These are phyloP conservation scores for Eutolmus rufibarbis DNA, from an alignment of 2,888 invertebrate genomes.

Conservation along the genomic window DNA sequence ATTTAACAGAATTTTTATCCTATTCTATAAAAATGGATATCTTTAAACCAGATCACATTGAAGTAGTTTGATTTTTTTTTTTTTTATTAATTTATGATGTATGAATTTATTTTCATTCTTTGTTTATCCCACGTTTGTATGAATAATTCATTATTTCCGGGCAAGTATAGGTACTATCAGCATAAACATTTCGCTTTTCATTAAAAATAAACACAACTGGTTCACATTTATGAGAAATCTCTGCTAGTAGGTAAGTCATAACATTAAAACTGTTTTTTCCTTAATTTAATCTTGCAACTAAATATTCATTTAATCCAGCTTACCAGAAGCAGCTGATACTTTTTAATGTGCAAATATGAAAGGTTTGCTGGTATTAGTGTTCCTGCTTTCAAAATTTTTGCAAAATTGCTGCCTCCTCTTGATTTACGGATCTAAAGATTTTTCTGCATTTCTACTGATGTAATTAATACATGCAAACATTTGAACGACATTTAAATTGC, in stretches of 20 bases:
- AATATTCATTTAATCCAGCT: neutral
- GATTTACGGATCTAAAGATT: neutral
- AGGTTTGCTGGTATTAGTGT: neutral
- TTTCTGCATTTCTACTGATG: neutral
- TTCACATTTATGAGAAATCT: neutral
- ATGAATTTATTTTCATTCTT: neutral
- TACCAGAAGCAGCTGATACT: neutral
- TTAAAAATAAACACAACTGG: neutral
- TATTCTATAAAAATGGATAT: neutral
- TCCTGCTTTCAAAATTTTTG: neutral
- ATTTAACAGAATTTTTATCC: too few relatives aligned
- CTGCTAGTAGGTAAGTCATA: neutral
- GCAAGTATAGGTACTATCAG: neutral
- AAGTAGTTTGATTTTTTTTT: neutral
- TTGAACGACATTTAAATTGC: neutral
- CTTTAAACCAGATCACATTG: neutral
- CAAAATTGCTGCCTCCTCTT: neutral
- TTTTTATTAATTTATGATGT: neutral
- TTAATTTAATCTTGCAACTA: neutral
- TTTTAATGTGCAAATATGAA: neutral
- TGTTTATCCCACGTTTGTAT: neutral
- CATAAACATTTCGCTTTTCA: neutral
- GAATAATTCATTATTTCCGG: neutral
- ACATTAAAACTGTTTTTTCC: neutral
- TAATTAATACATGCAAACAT: neutral